Evolutionary conservation across 2,888 invertebrate genomes (phyloP), one percentile per base, ranked within the genome.

Genomic region (Dendrolimus pini): DNA sequence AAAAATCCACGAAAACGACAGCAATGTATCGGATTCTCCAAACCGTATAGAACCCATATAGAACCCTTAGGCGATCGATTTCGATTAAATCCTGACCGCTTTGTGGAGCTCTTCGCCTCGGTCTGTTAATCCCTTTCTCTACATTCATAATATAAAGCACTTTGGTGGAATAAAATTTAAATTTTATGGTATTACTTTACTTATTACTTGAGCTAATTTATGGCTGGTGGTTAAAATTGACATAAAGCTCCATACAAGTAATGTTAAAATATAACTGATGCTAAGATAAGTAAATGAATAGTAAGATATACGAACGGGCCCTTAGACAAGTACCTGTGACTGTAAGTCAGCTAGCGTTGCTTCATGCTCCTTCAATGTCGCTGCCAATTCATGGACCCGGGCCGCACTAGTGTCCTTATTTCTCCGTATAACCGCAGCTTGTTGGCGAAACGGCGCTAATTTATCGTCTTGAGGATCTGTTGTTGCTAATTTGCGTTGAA

Each of bases 401-500:
- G 94, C 93, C 0, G 95, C 95, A 52, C 94, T 93, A 13, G 92
- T 91, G 63, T 95, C 95, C 77, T 97, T 97, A 77, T 96, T 96
- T 60, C 96, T 93, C 10, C 94, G 92, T 55, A 97, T 95, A 41
- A 95, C 94, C 0, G 94, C 92, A 0, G 96, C 96, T 84, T 97
- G 97, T 74, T 97, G 97, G 47, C 97, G 92, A 76, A 96, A 97
- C 54, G 97, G 94, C 1, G 95, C 94, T 62, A 96, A 85, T 77
- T 96, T 96, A 77, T 97, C 96, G 60, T 92, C 92, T 59, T 91
- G 89, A 69, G 93, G 93, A 60, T 94, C 93, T 0, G 93, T 90
- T 47, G 91, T 91, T 9, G 93, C 92, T 76, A 96, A 91, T 65
- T 94, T 93, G 57, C 93, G 93, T 77, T 96, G 95, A 0, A 95